Evolutionary conservation across 2,888 invertebrate species (phyloP), one percentile per base, ranked within the genome.

Genomic region (Hyppa rectilinea): DNA sequence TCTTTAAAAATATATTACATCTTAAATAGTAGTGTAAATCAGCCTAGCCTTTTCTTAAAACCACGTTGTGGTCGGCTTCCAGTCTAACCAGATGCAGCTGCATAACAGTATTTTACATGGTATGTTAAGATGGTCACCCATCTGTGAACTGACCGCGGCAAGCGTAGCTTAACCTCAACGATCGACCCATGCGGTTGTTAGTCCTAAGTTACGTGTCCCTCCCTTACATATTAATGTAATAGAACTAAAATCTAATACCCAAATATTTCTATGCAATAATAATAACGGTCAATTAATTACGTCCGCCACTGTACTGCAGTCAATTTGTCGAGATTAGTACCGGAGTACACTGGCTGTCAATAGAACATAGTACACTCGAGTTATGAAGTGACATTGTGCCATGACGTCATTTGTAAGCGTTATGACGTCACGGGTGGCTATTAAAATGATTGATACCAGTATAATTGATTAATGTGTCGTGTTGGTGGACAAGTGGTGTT

Each of bases 271-370:
- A 76, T 68, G n/a, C 67, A 65, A 53, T 59, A 52, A 65, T 64
- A 56, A 45, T 40, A 62, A 52, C 31, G 47, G 6, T 17, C 67
- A 67, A 66, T 80, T 76, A 74, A 74, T 73, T 78, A 71, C 73
- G 87, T 67, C 79, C 81, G 61, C 53, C 67, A 82, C 71, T 87
- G 82, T 84, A 87, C 65, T 45, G 69, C 67, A 84, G 86, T 87
- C 88, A 90, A 90, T 90, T 88, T 89, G 88, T 83, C 82, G 86
- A 87, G 86, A 90, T 90, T 90, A 90, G 86, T 68, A 73, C 58
- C 61, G n/a, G 43, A 78, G 66, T 83, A 81, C 79, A 84, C 77
- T 84, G 78, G 73, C 84, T 86, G 87, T 89, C 90, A 87, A 89
- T 90, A 78, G 74, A 58, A 76, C 82, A 67, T 66, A 70, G 75